Evolutionary conservation across 2,113 vertebrate genomes (phyloP), one percentile per base, ranked within the genome.

Genomic region (Mesembrinibis cayennensis): DNA sequence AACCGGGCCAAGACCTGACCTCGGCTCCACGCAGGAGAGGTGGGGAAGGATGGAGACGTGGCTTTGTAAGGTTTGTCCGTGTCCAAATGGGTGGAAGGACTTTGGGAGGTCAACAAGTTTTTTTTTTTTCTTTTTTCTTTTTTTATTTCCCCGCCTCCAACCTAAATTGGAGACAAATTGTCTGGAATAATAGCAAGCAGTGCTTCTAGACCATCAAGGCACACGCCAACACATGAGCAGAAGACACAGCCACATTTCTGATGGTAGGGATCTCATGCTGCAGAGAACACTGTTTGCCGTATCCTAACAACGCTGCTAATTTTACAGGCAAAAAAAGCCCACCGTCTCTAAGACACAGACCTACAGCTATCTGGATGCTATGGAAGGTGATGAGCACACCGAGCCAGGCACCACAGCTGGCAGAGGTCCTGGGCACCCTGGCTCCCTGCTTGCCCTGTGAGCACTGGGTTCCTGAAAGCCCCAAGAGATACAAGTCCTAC

Each of bases 321-420:
- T 69, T 88, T 34, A 69, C 53, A 90, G 19, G 17, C 20, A 47
- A 78, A 40, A 40, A 12, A 26, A 78, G 36, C 45, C 14, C 58
- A 16, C 15, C 0, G 0, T 30, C 45, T 80, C 58, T 1, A 26
- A 49, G 40, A 44, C 0, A 1, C 59, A 93, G 59, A 40, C 9
- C 56, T 71, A 36, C 29, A 71, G 16, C 30, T 69, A 9, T 17
- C 7, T 4, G 25, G 58, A 66, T 9, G 30, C 0, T 1, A 49
- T 3, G 3, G 34, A 78, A 29, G 7, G 30, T 32, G 40, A 20
- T 17, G 42, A 82, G 59, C 71, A 16, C 18, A 20, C 16, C 0
- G 2, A 65, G 38, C 10, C 44, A 42, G n/a, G 49, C 16, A 34
- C 49, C 0, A 2, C 55, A 70, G 50, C 32, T 76, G 30, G 9